Evolutionary conservation across 2,797 vertebrate species (phyloP).

Genomic region (Pangasius djambal): DNA sequence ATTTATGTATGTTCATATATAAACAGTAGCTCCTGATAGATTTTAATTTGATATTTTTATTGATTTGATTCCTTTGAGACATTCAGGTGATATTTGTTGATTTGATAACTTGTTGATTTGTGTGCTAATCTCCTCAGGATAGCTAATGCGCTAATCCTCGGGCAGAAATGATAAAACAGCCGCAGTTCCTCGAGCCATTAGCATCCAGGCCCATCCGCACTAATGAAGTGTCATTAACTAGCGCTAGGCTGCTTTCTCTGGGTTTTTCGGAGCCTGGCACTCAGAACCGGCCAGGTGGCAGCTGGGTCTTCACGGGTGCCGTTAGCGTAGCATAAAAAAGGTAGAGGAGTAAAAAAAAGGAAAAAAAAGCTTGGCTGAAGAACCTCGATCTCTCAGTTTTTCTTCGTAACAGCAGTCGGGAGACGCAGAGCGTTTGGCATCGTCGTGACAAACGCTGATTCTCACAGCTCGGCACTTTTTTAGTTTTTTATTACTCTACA

Average conservation of each 20-base stretch:
- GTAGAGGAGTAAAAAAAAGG: constrained; percentile 20
- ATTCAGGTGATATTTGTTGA: neutral
- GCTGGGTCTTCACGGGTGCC: constrained; percentile 51
- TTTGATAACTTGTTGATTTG: neutral
- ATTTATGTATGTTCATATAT: neutral
- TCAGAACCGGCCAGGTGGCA: constrained; percentile 57
- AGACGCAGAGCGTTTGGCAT: constrained; percentile 35
- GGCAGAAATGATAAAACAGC: neutral
- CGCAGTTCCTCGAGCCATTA: constrained; percentile 33
- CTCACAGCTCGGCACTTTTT: constrained; percentile 15
- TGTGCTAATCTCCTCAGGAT: neutral
- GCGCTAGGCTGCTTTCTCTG: constrained; percentile 48
- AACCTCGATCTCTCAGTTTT: constrained; percentile 26
- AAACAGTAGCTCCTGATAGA: too few relatives aligned
- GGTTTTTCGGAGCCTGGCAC: constrained; percentile 54
- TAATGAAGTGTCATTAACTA: constrained; percentile 58
- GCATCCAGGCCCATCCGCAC: constrained; percentile 39
- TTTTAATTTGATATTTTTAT: neutral
- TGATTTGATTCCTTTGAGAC: neutral
- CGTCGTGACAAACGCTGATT: constrained; percentile 24
- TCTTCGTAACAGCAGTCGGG: constrained; percentile 26
- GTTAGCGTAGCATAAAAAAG: constrained; percentile 51
- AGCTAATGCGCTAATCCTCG: neutral
- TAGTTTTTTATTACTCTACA: constrained; percentile 57
- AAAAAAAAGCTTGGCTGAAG: constrained; percentile 38